Percentiles rank a stretch among this genome's conserved stretches.
Evolutionary conservation across 1,140 invertebrate species (phyloP).

Genomic region (Xylocopa sonorina): DNA sequence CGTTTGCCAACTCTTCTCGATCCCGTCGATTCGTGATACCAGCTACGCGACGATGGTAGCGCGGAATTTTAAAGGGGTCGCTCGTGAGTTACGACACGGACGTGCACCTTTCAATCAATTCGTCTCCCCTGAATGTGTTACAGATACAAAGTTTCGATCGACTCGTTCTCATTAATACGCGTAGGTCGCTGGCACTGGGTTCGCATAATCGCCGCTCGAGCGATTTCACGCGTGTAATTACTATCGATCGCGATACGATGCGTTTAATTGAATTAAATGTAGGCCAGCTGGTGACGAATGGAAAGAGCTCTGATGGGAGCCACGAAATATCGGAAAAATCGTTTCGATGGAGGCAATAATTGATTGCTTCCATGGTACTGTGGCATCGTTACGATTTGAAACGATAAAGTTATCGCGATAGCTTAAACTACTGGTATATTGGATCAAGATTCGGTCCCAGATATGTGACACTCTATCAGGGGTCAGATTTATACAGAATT

Average conservation of each 20-base stretch:
- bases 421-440: no score
- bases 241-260: not conserved
- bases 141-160: not conserved
- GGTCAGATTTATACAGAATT: no score
- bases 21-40: no score
- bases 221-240: not conserved
- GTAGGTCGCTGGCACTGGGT: not conserved
- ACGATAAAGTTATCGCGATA: no score
- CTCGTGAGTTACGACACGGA: not conserved
- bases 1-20: no score
- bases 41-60: no score
- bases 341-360: no score
- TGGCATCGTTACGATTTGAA: no score
- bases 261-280: slow-evolving; percentile 9
- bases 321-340: no score
- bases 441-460: no score
- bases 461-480: no score
- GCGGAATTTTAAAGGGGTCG: not conserved
- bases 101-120: not conserved
- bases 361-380: no score
- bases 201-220: not conserved
- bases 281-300: not conserved
- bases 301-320: not conserved
- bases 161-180: not conserved
- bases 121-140: not conserved